A percentile compares a stretch with the other conserved stretches of the same genome.
These are phyloP conservation scores for Achlya flavicornis DNA, from an alignment of 2,888 invertebrate genomes.

Conservation along the genomic window DNA sequence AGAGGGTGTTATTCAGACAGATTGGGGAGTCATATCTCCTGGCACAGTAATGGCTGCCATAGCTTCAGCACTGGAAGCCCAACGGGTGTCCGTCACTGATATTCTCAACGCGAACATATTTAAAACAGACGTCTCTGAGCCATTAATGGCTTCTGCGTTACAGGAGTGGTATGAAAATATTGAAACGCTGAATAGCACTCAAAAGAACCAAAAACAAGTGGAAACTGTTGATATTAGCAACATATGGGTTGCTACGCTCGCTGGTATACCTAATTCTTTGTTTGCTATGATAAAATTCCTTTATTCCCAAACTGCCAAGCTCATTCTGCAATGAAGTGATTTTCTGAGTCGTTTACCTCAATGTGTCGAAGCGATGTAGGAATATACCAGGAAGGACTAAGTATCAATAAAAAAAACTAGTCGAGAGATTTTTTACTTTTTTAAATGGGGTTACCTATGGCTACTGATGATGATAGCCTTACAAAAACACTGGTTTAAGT, in stretches of 20 bases:
- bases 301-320: too few species aligned
- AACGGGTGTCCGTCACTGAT: constrained; percentile 78
- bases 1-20: constrained; percentile 85
- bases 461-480: too few species aligned
- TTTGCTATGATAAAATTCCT: constrained; percentile 15
- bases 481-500: too few species aligned
- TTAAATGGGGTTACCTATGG: too few species aligned
- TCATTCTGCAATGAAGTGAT: too few species aligned
- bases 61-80: constrained; percentile 85
- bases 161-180: constrained; percentile 70
- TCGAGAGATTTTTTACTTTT: too few species aligned
- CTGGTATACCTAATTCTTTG: constrained; percentile 64
- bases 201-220: constrained; percentile 32
- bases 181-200: constrained; percentile 50
- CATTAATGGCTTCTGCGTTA: constrained; percentile 61
- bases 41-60: constrained; percentile 85
- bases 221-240: constrained; percentile 77
- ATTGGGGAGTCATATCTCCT: constrained; percentile 85
- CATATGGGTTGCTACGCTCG: constrained; percentile 85
- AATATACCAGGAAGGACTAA: too few species aligned
- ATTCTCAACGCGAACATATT: constrained; percentile 71
- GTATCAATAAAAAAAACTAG: too few species aligned
- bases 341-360: too few species aligned
- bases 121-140: constrained; percentile 67
- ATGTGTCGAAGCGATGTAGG: too few species aligned